phyloP scores from a whole-genome alignment of 1,140 invertebrate genomes.

The Myzus persicae region DNA sequence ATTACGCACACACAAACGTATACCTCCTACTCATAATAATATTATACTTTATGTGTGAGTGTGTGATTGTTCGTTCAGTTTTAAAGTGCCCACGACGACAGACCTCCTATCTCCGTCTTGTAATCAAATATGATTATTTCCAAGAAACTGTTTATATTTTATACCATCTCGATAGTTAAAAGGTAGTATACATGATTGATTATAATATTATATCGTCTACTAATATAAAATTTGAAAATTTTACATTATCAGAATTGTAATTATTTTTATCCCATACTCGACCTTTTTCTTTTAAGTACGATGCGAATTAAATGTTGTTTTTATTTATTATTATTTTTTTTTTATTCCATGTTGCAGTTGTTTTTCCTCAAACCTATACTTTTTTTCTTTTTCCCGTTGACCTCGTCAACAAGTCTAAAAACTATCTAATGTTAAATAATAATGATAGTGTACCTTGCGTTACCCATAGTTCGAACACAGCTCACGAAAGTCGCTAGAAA shows the following conservation, averaged over 20 bases:
- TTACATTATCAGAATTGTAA: neutral
- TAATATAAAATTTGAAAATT: no score
- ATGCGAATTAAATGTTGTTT: neutral
- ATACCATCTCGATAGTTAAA: neutral
- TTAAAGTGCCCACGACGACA: neutral
- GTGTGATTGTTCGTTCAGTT: neutral
- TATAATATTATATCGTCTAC: neutral
- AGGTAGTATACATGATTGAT: neutral
- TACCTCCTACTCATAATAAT: neutral
- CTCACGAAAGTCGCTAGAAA: neutral
- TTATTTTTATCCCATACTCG: neutral
- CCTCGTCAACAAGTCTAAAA: neutral
- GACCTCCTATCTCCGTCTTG: neutral
- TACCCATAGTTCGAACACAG: neutral
- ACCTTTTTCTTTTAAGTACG: neutral
- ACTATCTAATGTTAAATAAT: neutral
- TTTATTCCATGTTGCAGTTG: neutral
- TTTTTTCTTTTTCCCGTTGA: no score
- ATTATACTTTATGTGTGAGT: neutral
- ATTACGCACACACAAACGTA: neutral
- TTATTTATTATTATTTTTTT: neutral
- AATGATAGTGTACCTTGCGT: neutral
- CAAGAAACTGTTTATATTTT: neutral
- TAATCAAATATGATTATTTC: neutral
- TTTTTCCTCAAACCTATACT: neutral